phyloP scores from a whole-genome alignment of 92 coral and sea anemone genomes.

The Galaxea fascicularis region DNA sequence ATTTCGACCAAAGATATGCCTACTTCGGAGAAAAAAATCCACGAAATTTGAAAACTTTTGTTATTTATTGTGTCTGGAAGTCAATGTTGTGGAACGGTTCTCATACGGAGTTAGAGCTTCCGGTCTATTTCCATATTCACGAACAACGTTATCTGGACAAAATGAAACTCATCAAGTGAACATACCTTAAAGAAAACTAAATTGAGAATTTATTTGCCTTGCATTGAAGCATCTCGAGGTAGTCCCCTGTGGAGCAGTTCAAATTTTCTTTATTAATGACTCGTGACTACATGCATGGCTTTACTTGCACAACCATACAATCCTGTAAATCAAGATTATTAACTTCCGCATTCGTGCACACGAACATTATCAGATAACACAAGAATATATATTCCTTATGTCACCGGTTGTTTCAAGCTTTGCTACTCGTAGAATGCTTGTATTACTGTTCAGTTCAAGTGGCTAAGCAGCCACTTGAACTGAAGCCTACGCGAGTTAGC shows the following conservation, averaged over 20 bases:
- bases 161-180: no score
- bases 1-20: not conserved
- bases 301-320: not conserved
- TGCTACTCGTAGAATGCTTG: no score
- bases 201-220: no score
- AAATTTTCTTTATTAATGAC: not conserved
- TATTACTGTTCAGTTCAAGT: no score
- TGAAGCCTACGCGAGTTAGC: no score
- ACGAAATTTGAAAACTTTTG: not conserved
- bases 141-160: no score
- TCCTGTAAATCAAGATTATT: not conserved
- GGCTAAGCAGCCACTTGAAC: no score
- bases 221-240: no score
- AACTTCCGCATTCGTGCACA: not conserved
- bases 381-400: no score
- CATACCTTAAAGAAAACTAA: no score
- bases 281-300: not conserved
- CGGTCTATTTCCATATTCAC: not conserved
- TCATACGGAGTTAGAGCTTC: slow-evolving; percentile 7
- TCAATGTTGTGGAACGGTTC: not conserved
- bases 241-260: not conserved
- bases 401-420: no score
- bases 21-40: not conserved
- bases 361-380: not conserved
- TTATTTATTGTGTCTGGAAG: not conserved